These are phyloP conservation scores for Ischnus inquisitorius DNA, from an alignment of 2,888 invertebrate genomes.

Conservation along the genomic window DNA sequence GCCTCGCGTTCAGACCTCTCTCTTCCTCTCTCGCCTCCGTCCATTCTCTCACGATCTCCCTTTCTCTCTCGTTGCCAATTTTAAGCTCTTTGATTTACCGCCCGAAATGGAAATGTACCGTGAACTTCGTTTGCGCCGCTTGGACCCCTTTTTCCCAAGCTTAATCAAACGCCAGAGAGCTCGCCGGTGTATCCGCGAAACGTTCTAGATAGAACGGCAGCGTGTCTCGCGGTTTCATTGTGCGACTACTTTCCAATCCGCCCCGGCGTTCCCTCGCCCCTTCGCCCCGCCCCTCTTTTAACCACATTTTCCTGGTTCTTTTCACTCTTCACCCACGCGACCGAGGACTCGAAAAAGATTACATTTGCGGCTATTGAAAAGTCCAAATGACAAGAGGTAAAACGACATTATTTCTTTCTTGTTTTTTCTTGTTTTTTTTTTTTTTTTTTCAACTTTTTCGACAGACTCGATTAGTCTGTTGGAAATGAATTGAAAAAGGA, in stretches of 20 bases:
- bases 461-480: constrained; percentile 10
- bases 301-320: constrained; percentile 48
- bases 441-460: constrained; percentile 24
- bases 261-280: neutral
- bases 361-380: constrained; percentile 64
- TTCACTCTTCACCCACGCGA: constrained; percentile 32
- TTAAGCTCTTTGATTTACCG: constrained; percentile 83
- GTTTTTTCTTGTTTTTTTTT: constrained; percentile 23
- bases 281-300: constrained; percentile 17
- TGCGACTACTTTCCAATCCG: constrained; percentile 30
- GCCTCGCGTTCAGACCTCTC: neutral
- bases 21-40: constrained; percentile 7
- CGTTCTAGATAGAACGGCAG: constrained; percentile 30
- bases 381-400: constrained; percentile 67
- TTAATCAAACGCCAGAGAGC: constrained; percentile 72
- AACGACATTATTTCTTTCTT: constrained; percentile 53
- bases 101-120: constrained; percentile 80
- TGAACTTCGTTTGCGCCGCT: constrained; percentile 77
- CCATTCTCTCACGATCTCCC: constrained; percentile 2
- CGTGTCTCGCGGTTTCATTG: constrained; percentile 65
- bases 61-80: constrained; percentile 75
- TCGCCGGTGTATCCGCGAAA: constrained; percentile 60
- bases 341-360: constrained; percentile 67
- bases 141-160: constrained; percentile 63
- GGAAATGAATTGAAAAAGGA: constrained; percentile 12